phyloP scores from a whole-genome alignment of 2,888 invertebrate genomes.

The Mystacides longicornis region DNA sequence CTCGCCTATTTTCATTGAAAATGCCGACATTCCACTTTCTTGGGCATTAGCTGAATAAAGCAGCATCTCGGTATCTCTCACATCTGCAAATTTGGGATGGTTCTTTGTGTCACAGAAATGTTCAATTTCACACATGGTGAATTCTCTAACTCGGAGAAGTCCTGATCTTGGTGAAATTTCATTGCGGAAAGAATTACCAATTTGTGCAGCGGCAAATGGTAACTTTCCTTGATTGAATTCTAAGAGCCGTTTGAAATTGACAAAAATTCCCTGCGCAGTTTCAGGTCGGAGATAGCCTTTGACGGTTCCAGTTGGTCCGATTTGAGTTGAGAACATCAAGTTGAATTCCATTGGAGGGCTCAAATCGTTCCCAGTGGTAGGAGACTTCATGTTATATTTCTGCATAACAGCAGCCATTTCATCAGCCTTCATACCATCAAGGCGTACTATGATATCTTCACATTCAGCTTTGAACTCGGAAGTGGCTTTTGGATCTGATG shows the following conservation, averaged over 20 bases:
- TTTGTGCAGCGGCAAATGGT: constrained; percentile 98
- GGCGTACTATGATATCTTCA: constrained; percentile 68
- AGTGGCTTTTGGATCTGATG: constrained; percentile 74
- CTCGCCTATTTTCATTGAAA: constrained; percentile 70
- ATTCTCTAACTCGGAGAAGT: constrained; percentile 90
- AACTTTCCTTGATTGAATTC: constrained; percentile 95
- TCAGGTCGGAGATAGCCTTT: constrained; percentile 96
- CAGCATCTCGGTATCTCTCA: constrained; percentile 67
- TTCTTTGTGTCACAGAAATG: constrained; percentile 97
- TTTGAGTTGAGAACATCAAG: constrained; percentile 97
- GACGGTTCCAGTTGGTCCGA: constrained; percentile 91
- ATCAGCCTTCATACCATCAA: constrained; percentile 87
- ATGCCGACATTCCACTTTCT: constrained; percentile 91
- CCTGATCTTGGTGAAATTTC: constrained; percentile 99
- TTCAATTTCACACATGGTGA: constrained; percentile 99
- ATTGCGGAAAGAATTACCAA: constrained; percentile 97
- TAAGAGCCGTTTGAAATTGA: constrained; percentile 94
- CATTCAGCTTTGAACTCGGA: constrained; percentile 64
- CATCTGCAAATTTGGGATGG: constrained; percentile 80
- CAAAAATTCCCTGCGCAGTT: constrained; percentile 99
- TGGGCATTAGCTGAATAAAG: constrained; percentile 95
- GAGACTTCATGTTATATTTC: constrained; percentile 90
- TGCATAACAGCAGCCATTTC: constrained; percentile 82
- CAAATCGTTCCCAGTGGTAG: constrained; percentile 89
- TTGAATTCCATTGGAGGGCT: constrained; percentile 97